Base-by-base conservation (phyloP, 2,888 invertebrate genomes). In the Leptinotarsa peninsularis region DNA sequence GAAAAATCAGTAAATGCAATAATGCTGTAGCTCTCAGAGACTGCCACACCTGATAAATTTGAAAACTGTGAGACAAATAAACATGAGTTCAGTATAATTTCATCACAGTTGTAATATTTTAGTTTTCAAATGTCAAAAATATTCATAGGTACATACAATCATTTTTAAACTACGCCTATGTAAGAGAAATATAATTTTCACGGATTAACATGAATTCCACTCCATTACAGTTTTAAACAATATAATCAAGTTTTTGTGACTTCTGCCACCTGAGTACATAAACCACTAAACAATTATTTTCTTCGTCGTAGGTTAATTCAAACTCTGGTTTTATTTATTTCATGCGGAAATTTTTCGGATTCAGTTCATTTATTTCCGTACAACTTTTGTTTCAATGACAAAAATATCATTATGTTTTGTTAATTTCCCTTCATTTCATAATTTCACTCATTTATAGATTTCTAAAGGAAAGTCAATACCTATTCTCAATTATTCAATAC, bases 251-350 rank as follows among this genome's bases (percentile, higher is more conserved):
- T 74, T 74, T 74, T 74, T 74, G 74, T 71, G 27, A 13, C 15
- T 23, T 1, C 66, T 70, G 27, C 74, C 74, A 74, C 70, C 74
- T 74, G 69, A 70, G 63, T 54, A 70, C 33, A 23, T 56, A 72
- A 74, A 74, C 74, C 74, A 71, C 74, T 66, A 71, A 66, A 63
- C 66, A 74, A 70, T 74, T 74, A 66, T 70, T 74, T 74, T 70
- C n/a, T 49, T 66, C 23, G 49, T 54, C 69, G 18, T 56, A 7
- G 49, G 43, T 69, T 69, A 43, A 7, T 54, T 56, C 52, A 23
- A 50, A 49, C 23, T 67, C 63, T 74, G 70, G 66, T 74, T 74
- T 68, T 67, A 49, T 74, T 68, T 66, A 68, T 21, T 66, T 70
- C 70, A 74, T 49, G 74, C 71, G 74, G 66, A 74, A 71, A 74